A percentile compares a stretch with the other conserved stretches of the same genome.
Conservation (phyloP, 2,888 invertebrate species). For the Pammene fasciana region DNA sequence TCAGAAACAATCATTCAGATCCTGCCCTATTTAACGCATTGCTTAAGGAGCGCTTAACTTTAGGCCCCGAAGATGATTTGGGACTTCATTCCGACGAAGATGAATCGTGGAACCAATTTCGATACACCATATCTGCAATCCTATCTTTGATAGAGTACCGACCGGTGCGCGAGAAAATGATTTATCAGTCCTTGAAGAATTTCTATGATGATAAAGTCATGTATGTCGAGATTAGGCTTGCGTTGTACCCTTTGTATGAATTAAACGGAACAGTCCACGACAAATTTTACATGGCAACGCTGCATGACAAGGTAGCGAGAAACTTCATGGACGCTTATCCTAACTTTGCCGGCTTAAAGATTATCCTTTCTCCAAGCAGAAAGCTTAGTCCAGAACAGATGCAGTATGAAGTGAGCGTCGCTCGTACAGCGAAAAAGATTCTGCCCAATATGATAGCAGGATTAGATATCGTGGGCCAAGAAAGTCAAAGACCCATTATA, state of each 20-base stretch:
- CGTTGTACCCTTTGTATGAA: not conserved
- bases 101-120: not conserved
- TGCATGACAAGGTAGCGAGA: not conserved
- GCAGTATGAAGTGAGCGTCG: not conserved
- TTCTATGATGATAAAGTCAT: not conserved
- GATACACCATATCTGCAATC: not conserved
- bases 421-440: not conserved
- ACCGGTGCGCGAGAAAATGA: not conserved
- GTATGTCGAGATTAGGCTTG: not conserved
- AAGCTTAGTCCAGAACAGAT: not conserved
- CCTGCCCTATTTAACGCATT: not conserved
- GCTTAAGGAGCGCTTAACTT: not conserved
- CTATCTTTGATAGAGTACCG: constrained; percentile 4
- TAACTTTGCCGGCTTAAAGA: constrained; percentile 1
- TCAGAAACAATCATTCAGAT: not conserved
- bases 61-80: not conserved
- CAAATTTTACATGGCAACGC: not conserved
- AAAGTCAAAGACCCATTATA: not conserved
- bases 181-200: not conserved
- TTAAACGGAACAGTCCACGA: constrained; percentile 6
- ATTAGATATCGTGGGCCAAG: constrained; percentile 1
- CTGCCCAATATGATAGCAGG: not conserved
- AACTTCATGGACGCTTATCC: not conserved
- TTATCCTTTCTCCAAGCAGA: not conserved
- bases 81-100: not conserved